Evolutionary conservation across 2,888 invertebrate genomes (phyloP).

Genomic region (Caradrina clavipalpis): DNA sequence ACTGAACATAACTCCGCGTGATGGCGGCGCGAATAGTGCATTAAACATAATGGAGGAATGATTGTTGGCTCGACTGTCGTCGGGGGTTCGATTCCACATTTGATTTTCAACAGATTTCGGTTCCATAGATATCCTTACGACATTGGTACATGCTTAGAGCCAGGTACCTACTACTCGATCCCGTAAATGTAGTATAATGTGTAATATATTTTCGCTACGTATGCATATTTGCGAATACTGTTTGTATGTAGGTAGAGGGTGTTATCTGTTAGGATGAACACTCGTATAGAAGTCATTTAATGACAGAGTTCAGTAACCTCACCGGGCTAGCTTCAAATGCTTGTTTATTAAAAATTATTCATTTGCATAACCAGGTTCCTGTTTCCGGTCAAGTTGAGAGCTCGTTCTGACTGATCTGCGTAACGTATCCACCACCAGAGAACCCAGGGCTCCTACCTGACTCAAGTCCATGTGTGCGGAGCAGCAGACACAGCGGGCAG

Average conservation of each 20-base stretch:
- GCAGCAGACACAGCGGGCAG: neutral
- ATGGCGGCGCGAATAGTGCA: slow-evolving; percentile 7
- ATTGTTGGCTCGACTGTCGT: neutral
- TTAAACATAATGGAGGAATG: neutral
- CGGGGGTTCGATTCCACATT: slow-evolving; percentile 2
- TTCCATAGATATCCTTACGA: neutral
- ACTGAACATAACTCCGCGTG: slow-evolving; percentile 1
- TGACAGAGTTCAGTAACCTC: neutral
- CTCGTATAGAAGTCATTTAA: neutral
- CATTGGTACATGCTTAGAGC: neutral
- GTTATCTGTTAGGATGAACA: neutral
- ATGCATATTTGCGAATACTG: neutral
- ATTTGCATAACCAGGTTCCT: neutral
- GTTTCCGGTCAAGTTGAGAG: neutral
- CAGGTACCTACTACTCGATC: too few species aligned
- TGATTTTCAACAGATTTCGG: neutral
- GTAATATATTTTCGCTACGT: too few species aligned
- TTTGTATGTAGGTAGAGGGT: neutral
- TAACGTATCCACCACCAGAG: slow-evolving; percentile 41
- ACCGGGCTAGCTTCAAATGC: neutral
- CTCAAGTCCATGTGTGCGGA: slow-evolving; percentile 76
- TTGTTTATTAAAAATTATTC: neutral
- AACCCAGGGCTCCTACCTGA: slow-evolving; percentile 72
- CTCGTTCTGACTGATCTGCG: too few species aligned
- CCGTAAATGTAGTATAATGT: too few species aligned